A percentile compares a stretch with the other conserved stretches of the same genome.
Conservation (phyloP, 2,113 vertebrate species). For the Cyprinus carpio region DNA sequence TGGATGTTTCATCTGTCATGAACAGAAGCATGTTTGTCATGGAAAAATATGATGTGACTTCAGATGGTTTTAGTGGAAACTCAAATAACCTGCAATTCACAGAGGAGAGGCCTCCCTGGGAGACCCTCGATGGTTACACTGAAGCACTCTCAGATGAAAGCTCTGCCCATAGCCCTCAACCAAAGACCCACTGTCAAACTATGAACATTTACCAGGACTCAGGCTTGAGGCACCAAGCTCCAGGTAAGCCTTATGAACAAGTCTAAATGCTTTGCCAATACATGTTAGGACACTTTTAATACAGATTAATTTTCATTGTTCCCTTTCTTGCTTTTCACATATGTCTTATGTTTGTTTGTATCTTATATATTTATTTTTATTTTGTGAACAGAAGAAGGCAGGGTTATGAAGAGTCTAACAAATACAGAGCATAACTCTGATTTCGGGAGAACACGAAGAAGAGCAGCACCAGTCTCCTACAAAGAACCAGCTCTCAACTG, state of each 20-base stretch:
- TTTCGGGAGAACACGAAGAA: slow-evolving; percentile 54
- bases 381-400: slow-evolving; percentile 49
- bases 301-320: no score
- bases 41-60: not conserved
- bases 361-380: not conserved
- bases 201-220: not conserved
- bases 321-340: not conserved
- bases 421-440: slow-evolving; percentile 58
- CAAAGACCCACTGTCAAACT: not conserved
- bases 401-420: slow-evolving; percentile 66
- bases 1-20: not conserved
- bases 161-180: slow-evolving; percentile 20
- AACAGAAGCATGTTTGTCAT: not conserved
- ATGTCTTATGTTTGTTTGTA: not conserved
- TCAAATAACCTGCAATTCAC: slow-evolving; percentile 49
- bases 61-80: not conserved
- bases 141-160: not conserved
- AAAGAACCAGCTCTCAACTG: slow-evolving; percentile 73
- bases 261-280: not conserved
- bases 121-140: slow-evolving; percentile 35
- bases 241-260: slow-evolving; percentile 29
- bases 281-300: not conserved
- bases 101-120: slow-evolving; percentile 67
- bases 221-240: not conserved
- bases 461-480: slow-evolving; percentile 63